These are phyloP conservation scores for Phyto melanocephala DNA, from an alignment of 2,888 invertebrate genomes.

Conservation along the genomic window DNA sequence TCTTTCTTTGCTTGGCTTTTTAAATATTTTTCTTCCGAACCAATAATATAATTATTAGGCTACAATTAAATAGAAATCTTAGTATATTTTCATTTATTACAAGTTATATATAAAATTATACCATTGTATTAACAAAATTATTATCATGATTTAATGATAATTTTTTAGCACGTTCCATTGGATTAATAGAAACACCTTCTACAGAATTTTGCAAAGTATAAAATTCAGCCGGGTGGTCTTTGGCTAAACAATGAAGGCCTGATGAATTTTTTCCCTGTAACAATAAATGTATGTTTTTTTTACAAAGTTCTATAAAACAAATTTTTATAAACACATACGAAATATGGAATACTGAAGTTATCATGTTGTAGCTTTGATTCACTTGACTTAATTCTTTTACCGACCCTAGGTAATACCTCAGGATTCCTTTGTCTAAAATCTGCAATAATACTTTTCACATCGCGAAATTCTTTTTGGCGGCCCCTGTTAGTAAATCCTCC, in stretches of 20 bases:
- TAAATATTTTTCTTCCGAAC: constrained; percentile 14
- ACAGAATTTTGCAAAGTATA: constrained; percentile 21
- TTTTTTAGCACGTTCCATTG: constrained; percentile 21
- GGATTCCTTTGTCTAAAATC: constrained; percentile 89
- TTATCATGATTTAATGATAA: neutral
- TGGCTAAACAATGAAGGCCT: constrained; percentile 23
- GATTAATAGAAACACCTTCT: constrained; percentile 30
- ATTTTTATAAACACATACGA: constrained; percentile 15
- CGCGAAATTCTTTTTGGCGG: constrained; percentile 87
- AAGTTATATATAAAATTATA: no score
- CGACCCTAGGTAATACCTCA: constrained; percentile 85
- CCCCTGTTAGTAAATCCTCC: constrained; percentile 79
- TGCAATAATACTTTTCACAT: constrained; percentile 90
- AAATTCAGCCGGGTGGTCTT: constrained; percentile 14
- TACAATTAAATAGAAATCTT: neutral
- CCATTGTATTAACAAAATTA: constrained; percentile 15
- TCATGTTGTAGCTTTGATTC: neutral
- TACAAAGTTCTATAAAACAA: neutral
- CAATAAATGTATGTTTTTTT: neutral
- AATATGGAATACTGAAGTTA: constrained; percentile 15
- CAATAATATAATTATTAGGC: constrained; percentile 15
- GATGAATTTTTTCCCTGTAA: constrained; percentile 29
- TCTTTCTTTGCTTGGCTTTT: constrained; percentile 11
- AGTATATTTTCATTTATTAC: no score
- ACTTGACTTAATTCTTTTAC: constrained; percentile 81